These are phyloP conservation scores for Chromis chromis DNA, from an alignment of 2,797 vertebrate species.

Conservation along the genomic window DNA sequence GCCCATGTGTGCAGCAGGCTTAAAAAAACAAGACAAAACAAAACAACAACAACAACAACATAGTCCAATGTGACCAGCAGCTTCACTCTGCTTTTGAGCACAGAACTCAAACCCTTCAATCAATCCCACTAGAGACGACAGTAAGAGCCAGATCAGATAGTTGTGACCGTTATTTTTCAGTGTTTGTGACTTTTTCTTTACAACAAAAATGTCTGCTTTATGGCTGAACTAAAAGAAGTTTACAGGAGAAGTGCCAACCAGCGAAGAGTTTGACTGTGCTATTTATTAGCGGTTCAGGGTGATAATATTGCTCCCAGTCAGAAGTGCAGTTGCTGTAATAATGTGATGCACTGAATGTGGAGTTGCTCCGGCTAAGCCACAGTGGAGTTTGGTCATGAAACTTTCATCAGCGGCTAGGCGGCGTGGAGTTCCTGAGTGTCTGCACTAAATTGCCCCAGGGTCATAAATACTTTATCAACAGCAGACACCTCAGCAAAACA, in stretches of 20 bases:
- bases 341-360: slow-evolving; percentile 40
- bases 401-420: slow-evolving; percentile 64
- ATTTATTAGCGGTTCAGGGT: slow-evolving; percentile 7
- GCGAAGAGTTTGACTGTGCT: slow-evolving; percentile 1
- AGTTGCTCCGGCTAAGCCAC: slow-evolving; percentile 26
- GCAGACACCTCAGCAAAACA: slow-evolving; percentile 74
- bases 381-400: slow-evolving; percentile 69
- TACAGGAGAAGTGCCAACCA: neutral
- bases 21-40: neutral
- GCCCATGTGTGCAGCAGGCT: slow-evolving; percentile 1
- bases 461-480: slow-evolving; percentile 80
- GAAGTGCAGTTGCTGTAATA: slow-evolving; percentile 20
- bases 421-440: slow-evolving; percentile 65
- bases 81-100: slow-evolving; percentile 8
- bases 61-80: slow-evolving; percentile 4
- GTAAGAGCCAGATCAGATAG: neutral
- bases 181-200: neutral
- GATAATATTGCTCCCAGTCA: slow-evolving; percentile 2
- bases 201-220: neutral
- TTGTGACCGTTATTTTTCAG: neutral
- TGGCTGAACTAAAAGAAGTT: neutral
- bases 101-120: slow-evolving; percentile 17
- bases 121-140: slow-evolving; percentile 8
- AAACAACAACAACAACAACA: neutral
- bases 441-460: slow-evolving; percentile 68